Evolutionary conservation across 2,888 invertebrate genomes (phyloP).

Genomic region (Diogma glabrata): DNA sequence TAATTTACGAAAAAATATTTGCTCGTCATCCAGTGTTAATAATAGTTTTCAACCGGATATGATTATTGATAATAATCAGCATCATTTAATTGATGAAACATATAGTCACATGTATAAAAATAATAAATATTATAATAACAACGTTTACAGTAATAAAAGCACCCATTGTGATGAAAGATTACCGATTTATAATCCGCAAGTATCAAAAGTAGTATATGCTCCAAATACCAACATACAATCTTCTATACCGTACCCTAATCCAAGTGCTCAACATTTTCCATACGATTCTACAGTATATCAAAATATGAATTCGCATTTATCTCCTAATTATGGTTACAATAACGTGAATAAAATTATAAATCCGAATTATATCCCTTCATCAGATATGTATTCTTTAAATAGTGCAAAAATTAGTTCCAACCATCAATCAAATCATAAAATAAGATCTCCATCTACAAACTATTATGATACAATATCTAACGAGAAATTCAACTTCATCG

Average conservation of each 20-base stretch:
- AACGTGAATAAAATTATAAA: no score
- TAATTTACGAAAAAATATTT: background rate
- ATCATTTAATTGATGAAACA: slow-evolving; percentile 6
- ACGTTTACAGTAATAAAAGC: background rate
- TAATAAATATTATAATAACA: slow-evolving; percentile 7
- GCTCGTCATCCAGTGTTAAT: background rate
- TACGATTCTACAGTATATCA: no score
- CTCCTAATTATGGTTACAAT: background rate
- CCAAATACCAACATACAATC: background rate
- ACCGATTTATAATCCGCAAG: background rate
- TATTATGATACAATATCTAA: background rate
- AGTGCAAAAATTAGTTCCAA: slow-evolving; percentile 2
- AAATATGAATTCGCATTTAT: no score
- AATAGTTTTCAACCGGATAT: slow-evolving; percentile 1
- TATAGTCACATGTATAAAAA: background rate
- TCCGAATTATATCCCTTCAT: slow-evolving; percentile 1
- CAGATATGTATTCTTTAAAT: slow-evolving; percentile 6
- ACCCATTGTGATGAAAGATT: background rate
- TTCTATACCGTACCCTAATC: no score
- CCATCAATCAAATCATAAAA: background rate
- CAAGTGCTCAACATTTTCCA: no score
- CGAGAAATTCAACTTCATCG: slow-evolving; percentile 9
- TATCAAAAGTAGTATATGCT: no score
- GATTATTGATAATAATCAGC: slow-evolving; percentile 4
- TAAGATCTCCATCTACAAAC: background rate